These are phyloP conservation scores for Forbesichthys papilliferus DNA, from an alignment of 2,113 vertebrate species.

Conservation along the genomic window DNA sequence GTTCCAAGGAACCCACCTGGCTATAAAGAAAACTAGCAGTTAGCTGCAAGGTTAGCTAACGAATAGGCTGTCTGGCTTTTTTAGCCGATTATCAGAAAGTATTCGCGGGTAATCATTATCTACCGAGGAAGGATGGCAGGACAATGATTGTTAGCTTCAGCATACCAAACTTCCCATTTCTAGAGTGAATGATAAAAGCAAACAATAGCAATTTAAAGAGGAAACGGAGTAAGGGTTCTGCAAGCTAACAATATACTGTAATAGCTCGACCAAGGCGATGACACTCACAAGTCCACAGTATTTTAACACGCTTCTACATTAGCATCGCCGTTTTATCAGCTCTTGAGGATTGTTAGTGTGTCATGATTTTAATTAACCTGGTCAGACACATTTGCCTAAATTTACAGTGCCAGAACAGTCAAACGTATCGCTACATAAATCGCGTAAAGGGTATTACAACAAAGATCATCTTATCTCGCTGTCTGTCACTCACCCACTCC, in stretches of 20 bases:
- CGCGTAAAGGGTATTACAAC: background rate
- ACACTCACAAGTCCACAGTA: background rate
- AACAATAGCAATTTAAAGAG: slow-evolving; percentile 21
- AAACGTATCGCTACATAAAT: background rate
- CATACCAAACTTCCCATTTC: background rate
- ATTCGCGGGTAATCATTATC: slow-evolving; percentile 55
- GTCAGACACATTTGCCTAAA: background rate
- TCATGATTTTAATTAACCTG: too few species aligned
- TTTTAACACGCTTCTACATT: background rate
- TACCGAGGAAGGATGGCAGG: slow-evolving; percentile 37
- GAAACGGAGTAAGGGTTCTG: slow-evolving; percentile 23
- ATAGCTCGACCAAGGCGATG: too few species aligned
- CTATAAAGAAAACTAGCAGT: slow-evolving; percentile 7
- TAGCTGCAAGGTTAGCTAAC: slow-evolving; percentile 54
- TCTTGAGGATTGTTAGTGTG: too few species aligned
- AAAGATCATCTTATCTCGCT: background rate
- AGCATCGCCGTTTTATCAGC: background rate
- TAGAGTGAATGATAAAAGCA: background rate
- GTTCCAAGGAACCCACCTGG: background rate
- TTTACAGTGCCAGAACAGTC: background rate
- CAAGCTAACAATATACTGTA: slow-evolving; percentile 5
- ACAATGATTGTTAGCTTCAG: slow-evolving; percentile 27
- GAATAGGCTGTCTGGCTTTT: slow-evolving; percentile 53
- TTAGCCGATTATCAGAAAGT: slow-evolving; percentile 70
- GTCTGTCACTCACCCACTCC: background rate